Base-by-base conservation (phyloP, 2,888 invertebrate species). In the Thymelicus lineola region DNA sequence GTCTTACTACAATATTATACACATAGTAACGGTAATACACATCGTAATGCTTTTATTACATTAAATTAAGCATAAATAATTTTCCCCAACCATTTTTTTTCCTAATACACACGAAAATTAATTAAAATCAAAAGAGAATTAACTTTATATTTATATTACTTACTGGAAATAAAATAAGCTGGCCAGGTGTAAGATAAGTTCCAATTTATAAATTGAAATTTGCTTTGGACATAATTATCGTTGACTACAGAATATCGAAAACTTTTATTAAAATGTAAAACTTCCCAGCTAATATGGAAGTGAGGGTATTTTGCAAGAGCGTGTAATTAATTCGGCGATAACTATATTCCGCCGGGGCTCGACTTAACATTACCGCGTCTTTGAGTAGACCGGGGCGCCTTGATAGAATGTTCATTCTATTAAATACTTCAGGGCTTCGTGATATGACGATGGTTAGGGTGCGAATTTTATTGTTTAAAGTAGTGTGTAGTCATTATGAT, bases 391-490 rank as follows among this genome's bases (percentile, higher is more conserved):
- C 42, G 35, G 28, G 36, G 60, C 35, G 67, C 59, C 59, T 50
- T 66, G 66, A 67, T 67, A 61, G 67, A 67, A 67, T 50, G 38
- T 61, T 67, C 42, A 67, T 67, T 67, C 60, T 28, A 61, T 67
- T 61, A 67, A 60, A 67, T 42, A 67, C 59, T 50, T 60, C 42
- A 42, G 20, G 12, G 9, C 28, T 53, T 48, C n/a, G 59, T 38
- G 35, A 66, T 58, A 48, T 35, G 46, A 48, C n/a, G 35, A 48
- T 60, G 28, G 28, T 60, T 28, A 46, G 48, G 58, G 59, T 57
- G 58, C n/a, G 48, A 50, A 50, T 50, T 50, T 42, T 12, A 10
- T n/a, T n/a, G n/a, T n/a, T n/a, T 42, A 42, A 42, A 42, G 10
- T 42, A 10, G 9, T 42, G 10, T 9, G 0, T 42, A 10, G 9